Evolutionary conservation across 1,140 invertebrate genomes (phyloP).

Genomic region (Cyclina sinensis): DNA sequence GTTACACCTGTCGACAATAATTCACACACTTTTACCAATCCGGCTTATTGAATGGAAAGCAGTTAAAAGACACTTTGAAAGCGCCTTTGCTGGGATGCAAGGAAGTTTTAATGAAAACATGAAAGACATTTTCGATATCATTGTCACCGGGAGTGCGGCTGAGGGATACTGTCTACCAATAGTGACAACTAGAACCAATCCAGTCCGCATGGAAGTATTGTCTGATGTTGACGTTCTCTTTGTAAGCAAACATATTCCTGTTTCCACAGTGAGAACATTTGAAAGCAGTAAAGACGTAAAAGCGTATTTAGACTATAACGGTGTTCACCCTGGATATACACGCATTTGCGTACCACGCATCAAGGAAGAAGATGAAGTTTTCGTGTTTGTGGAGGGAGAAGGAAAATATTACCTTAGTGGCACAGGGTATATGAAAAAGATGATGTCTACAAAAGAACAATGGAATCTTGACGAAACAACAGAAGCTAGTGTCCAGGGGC

Average conservation of each 20-base stretch:
- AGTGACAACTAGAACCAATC: background rate
- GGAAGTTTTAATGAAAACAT: background rate
- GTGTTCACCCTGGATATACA: background rate
- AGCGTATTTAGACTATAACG: constrained; percentile 6
- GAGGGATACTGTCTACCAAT: constrained; percentile 20
- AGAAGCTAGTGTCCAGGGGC: constrained; percentile 30
- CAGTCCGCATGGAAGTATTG: background rate
- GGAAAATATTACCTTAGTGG: constrained; percentile 17
- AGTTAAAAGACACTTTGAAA: background rate
- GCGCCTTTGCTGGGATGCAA: background rate
- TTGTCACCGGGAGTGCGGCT: constrained; percentile 12
- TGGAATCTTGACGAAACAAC: background rate
- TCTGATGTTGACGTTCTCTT: constrained; percentile 18
- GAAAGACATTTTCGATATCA: background rate
- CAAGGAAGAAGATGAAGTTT: background rate
- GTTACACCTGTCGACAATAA: constrained; percentile 62
- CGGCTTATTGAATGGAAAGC: constrained; percentile 41
- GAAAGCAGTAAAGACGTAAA: background rate
- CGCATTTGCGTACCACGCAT: background rate
- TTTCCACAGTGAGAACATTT: constrained; percentile 20
- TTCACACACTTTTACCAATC: constrained; percentile 58
- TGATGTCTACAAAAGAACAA: background rate
- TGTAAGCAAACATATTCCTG: background rate
- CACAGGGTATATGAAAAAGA: background rate
- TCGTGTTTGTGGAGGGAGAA: background rate